Evolutionary conservation across 2,797 vertebrate species (phyloP).

Genomic region (Pseudomugil tenellus): DNA sequence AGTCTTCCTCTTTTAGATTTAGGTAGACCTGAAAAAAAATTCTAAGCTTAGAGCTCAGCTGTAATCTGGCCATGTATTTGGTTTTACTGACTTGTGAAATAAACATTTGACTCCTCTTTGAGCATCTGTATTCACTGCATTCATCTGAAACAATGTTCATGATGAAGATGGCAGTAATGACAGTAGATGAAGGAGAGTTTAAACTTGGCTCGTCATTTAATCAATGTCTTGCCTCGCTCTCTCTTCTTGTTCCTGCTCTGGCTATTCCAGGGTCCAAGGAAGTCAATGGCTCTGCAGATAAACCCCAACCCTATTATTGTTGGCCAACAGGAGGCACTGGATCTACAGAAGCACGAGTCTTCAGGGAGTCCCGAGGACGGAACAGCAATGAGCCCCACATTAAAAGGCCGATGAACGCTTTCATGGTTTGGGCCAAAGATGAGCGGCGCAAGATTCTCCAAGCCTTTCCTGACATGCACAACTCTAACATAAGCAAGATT

Average conservation of each 20-base stretch:
- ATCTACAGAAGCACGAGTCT: slow-evolving; percentile 95
- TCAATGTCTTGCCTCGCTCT: slow-evolving; percentile 86
- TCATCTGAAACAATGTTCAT: slow-evolving; percentile 53
- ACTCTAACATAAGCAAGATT: slow-evolving; percentile 99
- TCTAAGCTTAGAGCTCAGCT: slow-evolving; percentile 6
- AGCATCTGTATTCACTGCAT: slow-evolving; percentile 15
- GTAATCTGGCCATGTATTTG: slow-evolving; percentile 42
- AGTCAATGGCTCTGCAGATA: slow-evolving; percentile 93
- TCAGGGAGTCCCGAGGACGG: slow-evolving; percentile 94
- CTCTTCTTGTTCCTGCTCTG: slow-evolving; percentile 87
- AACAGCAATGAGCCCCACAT: slow-evolving; percentile 98
- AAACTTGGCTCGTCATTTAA: slow-evolving; percentile 70
- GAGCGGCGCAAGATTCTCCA: slow-evolving; percentile 99
- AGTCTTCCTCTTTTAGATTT: slow-evolving; percentile 51
- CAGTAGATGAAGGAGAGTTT: slow-evolving; percentile 53
- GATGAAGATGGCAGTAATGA: slow-evolving; percentile 41
- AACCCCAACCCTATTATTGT: slow-evolving; percentile 96
- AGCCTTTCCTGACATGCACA: slow-evolving; percentile 99
- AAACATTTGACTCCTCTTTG: background rate
- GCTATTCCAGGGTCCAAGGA: slow-evolving; percentile 88
- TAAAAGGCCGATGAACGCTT: slow-evolving; percentile 99
- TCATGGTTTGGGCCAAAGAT: slow-evolving; percentile 99
- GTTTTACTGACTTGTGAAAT: slow-evolving; percentile 37
- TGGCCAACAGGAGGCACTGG: slow-evolving; percentile 98
- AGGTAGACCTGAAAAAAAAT: slow-evolving; percentile 24